Evolutionary conservation across 2,888 invertebrate species (phyloP), one percentile per base, ranked within the genome.

Genomic region (Meteorus cinctellus): DNA sequence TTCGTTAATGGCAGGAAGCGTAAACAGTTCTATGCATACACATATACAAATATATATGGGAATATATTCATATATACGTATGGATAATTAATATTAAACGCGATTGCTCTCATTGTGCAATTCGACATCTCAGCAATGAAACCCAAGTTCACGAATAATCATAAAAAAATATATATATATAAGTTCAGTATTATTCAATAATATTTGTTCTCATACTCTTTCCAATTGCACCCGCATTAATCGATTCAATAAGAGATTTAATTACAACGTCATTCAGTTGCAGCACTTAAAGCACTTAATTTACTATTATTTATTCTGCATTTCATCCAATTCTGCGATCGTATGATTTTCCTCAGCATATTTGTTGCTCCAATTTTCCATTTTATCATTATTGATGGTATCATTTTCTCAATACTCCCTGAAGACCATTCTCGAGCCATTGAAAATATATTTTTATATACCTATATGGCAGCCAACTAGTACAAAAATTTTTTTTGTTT

Each of bases 1-100:
- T 70, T 70, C 29, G 36, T 51, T 24, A 74, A 74, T 74, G 74
- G 69, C 76, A 73, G 75, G 69, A 72, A 74, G 72, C 55, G 24
- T 72, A 72, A 72, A 66, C 24, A 66, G 29, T 66, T 66, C 34
- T 66, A 66, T 66, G 8, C 24, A 66, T 41, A 10, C 14, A n/a
- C 6, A 48, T 48, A n/a, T 65, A 19, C n/a, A 45, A 14, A 45
- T 14, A 36, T 34, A 19, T 65, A 34, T 65, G 14, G 10, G n/a
- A 8, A n/a, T 12, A 41, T 41, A 41, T n/a, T 4, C 12, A 45
- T 45, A 45, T 65, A 19, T 34, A 48, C n/a, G n/a, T n/a, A 36
- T 65, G 19, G 4, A 36, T 34, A n/a, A 65, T 34, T 69, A 24
- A 55, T 55, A 59, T 29, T 34, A 55, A 41, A 55, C 19, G 36